phyloP scores from a whole-genome alignment of 2,888 invertebrate genomes.

The Empis stercorea region DNA sequence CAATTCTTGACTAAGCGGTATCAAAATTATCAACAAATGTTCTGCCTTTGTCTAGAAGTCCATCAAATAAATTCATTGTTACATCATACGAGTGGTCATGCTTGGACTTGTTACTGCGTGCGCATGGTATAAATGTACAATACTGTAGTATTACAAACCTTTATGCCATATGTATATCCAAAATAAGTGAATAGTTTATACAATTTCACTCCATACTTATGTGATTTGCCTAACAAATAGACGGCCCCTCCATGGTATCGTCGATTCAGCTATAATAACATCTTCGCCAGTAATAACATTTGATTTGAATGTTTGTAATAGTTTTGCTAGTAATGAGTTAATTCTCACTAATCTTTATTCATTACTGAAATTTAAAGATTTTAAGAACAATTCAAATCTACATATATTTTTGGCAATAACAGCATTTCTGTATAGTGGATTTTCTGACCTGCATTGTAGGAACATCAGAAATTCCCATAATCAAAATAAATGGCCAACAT shows the following conservation, averaged over 20 bases:
- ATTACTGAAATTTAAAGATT: neutral
- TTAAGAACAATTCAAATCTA: slow-evolving; percentile 2
- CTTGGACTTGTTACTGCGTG: slow-evolving; percentile 1
- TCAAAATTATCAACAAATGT: slow-evolving; percentile 5
- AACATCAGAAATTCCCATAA: too few species aligned
- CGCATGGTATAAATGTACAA: too few species aligned
- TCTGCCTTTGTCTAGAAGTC: slow-evolving; percentile 5
- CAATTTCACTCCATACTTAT: slow-evolving; percentile 8
- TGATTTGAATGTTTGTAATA: slow-evolving; percentile 7
- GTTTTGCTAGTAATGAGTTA: slow-evolving; percentile 3
- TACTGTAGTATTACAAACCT: slow-evolving; percentile 5
- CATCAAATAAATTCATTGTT: slow-evolving; percentile 4
- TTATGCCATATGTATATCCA: slow-evolving; percentile 4
- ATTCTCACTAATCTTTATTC: neutral
- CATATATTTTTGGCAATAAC: neutral
- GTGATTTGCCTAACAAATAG: slow-evolving; percentile 6
- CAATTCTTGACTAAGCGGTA: too few species aligned
- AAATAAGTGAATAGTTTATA: slow-evolving; percentile 3
- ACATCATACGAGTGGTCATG: neutral
- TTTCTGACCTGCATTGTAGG: too few species aligned
- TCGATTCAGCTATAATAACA: neutral
- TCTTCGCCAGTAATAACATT: neutral
- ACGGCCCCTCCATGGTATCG: slow-evolving; percentile 8
- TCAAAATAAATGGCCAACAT: too few species aligned
- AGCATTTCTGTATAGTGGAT: too few species aligned